Base-by-base conservation (phyloP, 2,888 invertebrate genomes). In the Temnothorax ravouxi region DNA sequence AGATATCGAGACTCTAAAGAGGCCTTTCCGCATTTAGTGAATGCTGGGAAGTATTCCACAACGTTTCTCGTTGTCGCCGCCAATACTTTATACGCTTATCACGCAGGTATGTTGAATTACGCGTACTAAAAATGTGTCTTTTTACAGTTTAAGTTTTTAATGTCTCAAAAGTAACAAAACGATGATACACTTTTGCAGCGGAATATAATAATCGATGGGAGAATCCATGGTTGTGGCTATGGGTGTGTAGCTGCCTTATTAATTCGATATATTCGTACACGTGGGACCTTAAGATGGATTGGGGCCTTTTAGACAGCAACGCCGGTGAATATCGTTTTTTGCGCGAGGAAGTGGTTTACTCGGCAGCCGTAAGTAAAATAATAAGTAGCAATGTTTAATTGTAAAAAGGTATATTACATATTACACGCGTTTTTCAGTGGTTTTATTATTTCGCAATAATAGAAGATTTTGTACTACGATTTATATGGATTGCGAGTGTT, bases 281-380 rank as follows among this genome's bases (percentile, higher is more conserved):
- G 2, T 99, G 99, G 99, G 99, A 99, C 95, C 97, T 99, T 52
- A 98, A 98, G 95, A 98, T 99, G 98, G 99, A 99, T 96, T 99
- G 99, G 99, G 99, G 99, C 0, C 96, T 99, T 81, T 97, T 99
- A 93, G 99, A 99, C 93, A 97, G 97, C 81, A 98, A 98, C 90
- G 97, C 99, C 1, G 98, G 98, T 0, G 99, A 99, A 95, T 98
- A 99, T 96, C 97, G 96, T 94, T 97, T 99, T 94, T 96, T 99
- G 1, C 96, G 99, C 61, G 99, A 99, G 94, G 99, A 99, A 96
- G 97, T 99, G 84, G 99, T 99, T 13, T 99, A 99, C 94, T 98
- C 98, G 25, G 97, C 98, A 38, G 97, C 97, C 94, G 99, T 99
- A 95, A 96, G 96, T 94, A 76, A 9, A 59, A 56, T 3, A 66